Conservation (phyloP, 2,113 vertebrate genomes). For the Eira barbara region DNA sequence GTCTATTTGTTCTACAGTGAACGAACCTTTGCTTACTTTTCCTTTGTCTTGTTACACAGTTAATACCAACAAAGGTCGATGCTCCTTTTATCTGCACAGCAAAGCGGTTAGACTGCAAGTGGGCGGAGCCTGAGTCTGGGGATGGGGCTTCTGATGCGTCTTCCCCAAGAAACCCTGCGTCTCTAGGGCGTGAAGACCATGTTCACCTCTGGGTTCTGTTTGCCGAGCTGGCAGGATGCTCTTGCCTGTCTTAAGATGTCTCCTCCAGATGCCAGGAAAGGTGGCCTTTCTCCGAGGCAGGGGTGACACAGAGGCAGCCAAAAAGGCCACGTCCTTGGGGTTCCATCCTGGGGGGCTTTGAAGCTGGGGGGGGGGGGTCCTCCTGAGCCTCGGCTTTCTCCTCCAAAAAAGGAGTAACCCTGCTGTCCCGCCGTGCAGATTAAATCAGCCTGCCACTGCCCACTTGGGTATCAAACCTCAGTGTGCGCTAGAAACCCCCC, state of each 20-base stretch:
- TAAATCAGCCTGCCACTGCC: fast-evolving
- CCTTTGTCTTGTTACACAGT: neutral
- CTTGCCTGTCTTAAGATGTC: neutral
- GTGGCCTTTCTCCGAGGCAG: neutral
- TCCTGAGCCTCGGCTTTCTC: neutral
- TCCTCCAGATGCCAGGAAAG: neutral
- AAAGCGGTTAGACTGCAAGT: fast-evolving
- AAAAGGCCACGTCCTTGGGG: neutral
- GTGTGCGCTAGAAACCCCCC: neutral
- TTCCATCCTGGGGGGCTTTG: fast-evolving
- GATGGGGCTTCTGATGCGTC: neutral
- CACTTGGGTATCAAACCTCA: fast-evolving
- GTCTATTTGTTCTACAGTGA: neutral
- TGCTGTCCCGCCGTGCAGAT: no score
- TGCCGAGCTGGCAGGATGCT: no score
- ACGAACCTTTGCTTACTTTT: neutral
- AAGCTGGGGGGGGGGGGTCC: no score
- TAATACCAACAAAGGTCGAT: fast-evolving
- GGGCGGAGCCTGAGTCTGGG: neutral
- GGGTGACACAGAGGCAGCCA: neutral
- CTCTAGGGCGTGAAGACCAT: no score
- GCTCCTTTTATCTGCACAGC: neutral
- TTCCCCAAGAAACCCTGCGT: no score
- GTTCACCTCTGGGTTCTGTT: neutral
- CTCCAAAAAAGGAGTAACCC: neutral